Base-by-base conservation (phyloP, 2,888 invertebrate genomes). In the Pediacus dermestoides region DNA sequence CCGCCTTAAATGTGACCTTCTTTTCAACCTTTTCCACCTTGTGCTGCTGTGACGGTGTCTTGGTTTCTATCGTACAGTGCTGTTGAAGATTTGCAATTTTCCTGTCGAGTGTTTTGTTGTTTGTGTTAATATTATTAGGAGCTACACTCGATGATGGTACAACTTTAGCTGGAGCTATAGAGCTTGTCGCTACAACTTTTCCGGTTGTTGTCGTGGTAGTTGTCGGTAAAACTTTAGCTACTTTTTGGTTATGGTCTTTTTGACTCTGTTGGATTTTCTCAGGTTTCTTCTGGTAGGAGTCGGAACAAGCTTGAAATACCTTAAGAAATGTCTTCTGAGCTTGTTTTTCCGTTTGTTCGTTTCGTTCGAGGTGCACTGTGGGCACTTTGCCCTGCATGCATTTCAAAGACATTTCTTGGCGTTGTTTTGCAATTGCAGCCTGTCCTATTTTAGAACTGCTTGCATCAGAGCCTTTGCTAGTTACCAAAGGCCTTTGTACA, bases 61-160 rank as follows among this genome's bases (percentile, higher is more conserved):
- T 63, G 1, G 61, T 45, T 42, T 66, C 64, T 9, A 64, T 55
- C 1, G 62, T 63, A 38, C 61, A 63, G 10, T 60, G 55, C 16
- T 65, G 63, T 35, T 64, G 63, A 18, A 67, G 40, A 34, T 55
- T 63, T 6, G 61, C 63, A 13, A 67, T 63, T 45, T 67, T 65
- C 12, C 57, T 36, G 21, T 51, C 57, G 25, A 53, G 21, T 9
- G 30, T 44, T 42, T 51, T 52, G 30, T 54, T 54, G 16, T 46
- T 52, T 2, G 52, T 42, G 7, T 44, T 56, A 3, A 51, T 48
- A 40, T 51, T 54, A 6, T 44, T 46, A 9, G 15, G 35, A 13
- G 37, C n/a, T n/a, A n/a, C n/a, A n/a, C n/a, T n/a, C n/a, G n/a
- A n/a, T n/a, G n/a, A n/a, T n/a, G n/a, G n/a, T n/a, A n/a, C n/a